These are phyloP conservation scores for Heteromormyrus szaboi DNA, from an alignment of 2,797 vertebrate species.

Conservation along the genomic window DNA sequence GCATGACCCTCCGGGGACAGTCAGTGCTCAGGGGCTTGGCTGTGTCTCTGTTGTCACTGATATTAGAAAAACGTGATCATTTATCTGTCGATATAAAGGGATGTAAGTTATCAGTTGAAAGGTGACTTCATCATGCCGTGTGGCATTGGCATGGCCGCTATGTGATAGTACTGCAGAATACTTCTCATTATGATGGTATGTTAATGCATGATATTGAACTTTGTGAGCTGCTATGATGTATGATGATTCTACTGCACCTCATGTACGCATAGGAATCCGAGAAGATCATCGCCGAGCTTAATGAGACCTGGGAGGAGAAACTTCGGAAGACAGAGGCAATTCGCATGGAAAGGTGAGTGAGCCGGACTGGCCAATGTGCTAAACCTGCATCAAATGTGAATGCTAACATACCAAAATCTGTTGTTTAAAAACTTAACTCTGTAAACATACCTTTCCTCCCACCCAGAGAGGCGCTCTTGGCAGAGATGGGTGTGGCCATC, in stretches of 20 bases:
- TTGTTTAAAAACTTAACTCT: background rate
- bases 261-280: constrained; percentile 81
- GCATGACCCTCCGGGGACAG: background rate
- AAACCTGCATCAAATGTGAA: background rate
- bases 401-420: background rate
- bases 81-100: background rate
- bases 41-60: background rate
- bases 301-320: constrained; percentile 99
- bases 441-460: background rate
- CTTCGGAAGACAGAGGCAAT: constrained; percentile 95
- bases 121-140: background rate
- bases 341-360: constrained; percentile 90
- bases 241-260: constrained; percentile 12
- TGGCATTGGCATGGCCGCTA: no score
- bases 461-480: constrained; percentile 85
- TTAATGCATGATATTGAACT: background rate
- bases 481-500: constrained; percentile 98
- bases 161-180: background rate
- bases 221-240: background rate
- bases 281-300: constrained; percentile 98
- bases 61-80: background rate
- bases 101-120: background rate
- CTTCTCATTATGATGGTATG: background rate
- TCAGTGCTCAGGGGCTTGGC: background rate
- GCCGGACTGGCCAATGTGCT: background rate